These are phyloP conservation scores for Mnemiopsis leidyi DNA, from an alignment of 37 sponge, comb jelly and placozoan genomes.

Conservation along the genomic window DNA sequence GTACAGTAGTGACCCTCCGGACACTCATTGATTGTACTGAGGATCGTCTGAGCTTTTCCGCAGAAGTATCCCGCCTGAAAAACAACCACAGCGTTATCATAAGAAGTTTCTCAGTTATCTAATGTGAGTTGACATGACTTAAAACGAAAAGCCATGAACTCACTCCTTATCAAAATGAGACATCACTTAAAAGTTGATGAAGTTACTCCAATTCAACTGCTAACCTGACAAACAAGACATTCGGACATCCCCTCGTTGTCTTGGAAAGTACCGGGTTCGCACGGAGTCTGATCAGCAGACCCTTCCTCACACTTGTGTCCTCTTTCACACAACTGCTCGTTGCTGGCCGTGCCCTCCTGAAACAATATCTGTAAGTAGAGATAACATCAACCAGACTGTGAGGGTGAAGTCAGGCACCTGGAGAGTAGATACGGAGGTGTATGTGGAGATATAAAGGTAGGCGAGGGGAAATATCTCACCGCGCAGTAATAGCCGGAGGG, in stretches of 20 bases:
- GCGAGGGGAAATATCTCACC: conserved; percentile 19
- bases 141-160: too few relatives aligned
- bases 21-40: conserved; percentile 53
- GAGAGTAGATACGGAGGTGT: too few relatives aligned
- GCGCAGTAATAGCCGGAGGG: conserved; percentile 39
- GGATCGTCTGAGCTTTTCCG: neutral
- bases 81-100: too few relatives aligned
- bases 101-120: too few relatives aligned
- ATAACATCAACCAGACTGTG: too few relatives aligned
- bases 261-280: conserved; percentile 33
- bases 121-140: too few relatives aligned
- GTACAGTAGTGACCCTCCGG: conserved; percentile 67
- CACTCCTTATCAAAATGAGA: too few relatives aligned
- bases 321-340: conserved; percentile 2
- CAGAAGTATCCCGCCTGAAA: conserved; percentile 32
- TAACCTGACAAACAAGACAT: neutral
- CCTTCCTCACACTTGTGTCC: conserved; percentile 47
- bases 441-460: too few relatives aligned
- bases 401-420: too few relatives aligned
- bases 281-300: conserved; percentile 6
- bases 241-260: conserved; percentile 47
- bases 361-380: too few relatives aligned
- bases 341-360: conserved; percentile 11
- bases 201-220: too few relatives aligned
- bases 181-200: too few relatives aligned